Percentiles rank a stretch among this genome's conserved stretches.
These are phyloP conservation scores for Vespertilio murinus DNA, from an alignment of 2,797 vertebrate species.

Conservation along the genomic window DNA sequence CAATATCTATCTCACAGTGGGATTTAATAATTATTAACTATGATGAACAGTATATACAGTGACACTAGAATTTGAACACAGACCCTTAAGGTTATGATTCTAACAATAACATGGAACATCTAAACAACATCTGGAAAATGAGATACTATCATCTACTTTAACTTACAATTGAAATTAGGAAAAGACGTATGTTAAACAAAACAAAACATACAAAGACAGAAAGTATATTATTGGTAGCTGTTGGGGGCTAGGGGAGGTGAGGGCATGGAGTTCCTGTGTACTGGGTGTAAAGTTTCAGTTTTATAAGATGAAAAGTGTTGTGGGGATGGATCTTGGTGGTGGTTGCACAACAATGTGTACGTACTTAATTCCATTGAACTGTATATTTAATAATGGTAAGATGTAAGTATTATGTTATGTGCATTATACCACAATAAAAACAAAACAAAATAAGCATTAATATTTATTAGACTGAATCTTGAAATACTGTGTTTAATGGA, in stretches of 20 bases:
- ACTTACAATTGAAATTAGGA: not conserved
- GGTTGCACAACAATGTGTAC: rapidly evolving
- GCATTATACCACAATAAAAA: not conserved
- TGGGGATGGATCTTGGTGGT: not conserved
- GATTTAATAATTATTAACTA: not conserved
- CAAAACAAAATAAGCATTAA: not conserved
- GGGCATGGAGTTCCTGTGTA: not conserved
- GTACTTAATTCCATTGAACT: not conserved
- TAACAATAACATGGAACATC: not conserved
- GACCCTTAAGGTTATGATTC: not conserved
- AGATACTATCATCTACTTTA: not conserved
- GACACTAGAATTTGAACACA: not conserved
- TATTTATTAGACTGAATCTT: not conserved
- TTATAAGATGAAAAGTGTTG: not conserved
- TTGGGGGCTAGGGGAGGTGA: not conserved
- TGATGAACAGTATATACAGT: not conserved
- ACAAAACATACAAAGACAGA: not conserved
- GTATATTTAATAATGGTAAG: not conserved
- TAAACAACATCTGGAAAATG: not conserved
- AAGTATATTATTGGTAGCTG: not conserved
- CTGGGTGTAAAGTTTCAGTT: not conserved
- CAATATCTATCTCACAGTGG: not conserved
- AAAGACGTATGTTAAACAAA: not conserved
- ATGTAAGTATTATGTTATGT: not conserved
- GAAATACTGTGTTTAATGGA: not conserved